Percentiles rank a stretch among this genome's conserved stretches.
These are phyloP conservation scores for Sicus ferrugineus DNA, from an alignment of 2,888 invertebrate genomes.

Conservation along the genomic window DNA sequence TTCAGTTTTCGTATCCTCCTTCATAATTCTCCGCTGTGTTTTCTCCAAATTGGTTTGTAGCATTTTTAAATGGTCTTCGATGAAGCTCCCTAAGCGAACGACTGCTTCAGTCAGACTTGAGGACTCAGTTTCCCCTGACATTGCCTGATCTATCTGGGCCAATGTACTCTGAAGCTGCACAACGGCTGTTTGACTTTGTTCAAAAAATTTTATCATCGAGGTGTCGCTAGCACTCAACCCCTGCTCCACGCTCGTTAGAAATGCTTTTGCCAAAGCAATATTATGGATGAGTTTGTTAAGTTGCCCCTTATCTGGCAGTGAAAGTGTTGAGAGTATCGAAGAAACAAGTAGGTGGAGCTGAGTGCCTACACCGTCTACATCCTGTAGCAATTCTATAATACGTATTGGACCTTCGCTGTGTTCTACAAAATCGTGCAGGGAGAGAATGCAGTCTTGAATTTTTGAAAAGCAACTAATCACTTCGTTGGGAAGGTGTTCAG, in stretches of 20 bases:
- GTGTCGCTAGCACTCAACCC: conserved; percentile 50
- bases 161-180: conserved; percentile 48
- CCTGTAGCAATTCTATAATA: conserved; percentile 59
- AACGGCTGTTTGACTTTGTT: conserved; percentile 50
- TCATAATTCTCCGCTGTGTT: conserved; percentile 1
- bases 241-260: conserved; percentile 52
- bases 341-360: conserved; percentile 48
- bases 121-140: conserved; percentile 47
- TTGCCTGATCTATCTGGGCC: conserved; percentile 50
- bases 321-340: conserved; percentile 14
- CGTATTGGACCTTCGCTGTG: conserved; percentile 54
- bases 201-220: conserved; percentile 46
- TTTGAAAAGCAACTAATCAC: conserved; percentile 47
- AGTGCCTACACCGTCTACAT: conserved; percentile 54
- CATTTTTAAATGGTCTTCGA: conserved; percentile 50
- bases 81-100: conserved; percentile 47
- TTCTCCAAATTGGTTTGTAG: conserved; percentile 47
- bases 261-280: conserved; percentile 48
- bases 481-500: conserved; percentile 47
- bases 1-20: background rate
- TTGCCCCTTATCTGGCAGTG: conserved; percentile 24
- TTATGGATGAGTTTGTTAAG: conserved; percentile 49
- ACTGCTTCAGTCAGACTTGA: conserved; percentile 47
- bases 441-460: conserved; percentile 52
- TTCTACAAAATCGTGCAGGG: conserved; percentile 59